These are phyloP conservation scores for Tachina lurida DNA, from an alignment of 2,888 invertebrate species.

Conservation along the genomic window DNA sequence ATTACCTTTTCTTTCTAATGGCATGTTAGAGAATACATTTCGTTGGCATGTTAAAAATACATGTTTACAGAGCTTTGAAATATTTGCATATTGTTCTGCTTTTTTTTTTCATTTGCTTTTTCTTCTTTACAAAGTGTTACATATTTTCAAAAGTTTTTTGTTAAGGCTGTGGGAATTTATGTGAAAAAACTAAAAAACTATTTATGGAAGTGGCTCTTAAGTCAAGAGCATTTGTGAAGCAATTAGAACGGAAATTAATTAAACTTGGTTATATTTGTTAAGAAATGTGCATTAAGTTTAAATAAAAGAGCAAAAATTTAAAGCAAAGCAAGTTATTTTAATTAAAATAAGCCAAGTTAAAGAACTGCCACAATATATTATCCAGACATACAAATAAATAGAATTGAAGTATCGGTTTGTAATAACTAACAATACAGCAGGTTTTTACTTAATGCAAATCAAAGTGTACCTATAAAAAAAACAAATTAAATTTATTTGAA, in stretches of 20 bases:
- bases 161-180: background rate
- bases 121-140: background rate
- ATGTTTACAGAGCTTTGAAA: conserved; percentile 7
- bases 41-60: background rate
- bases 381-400: background rate
- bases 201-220: background rate
- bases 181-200: background rate
- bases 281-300: background rate
- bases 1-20: conserved; percentile 20
- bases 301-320: background rate
- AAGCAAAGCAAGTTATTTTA: background rate
- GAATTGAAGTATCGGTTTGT: too few species aligned
- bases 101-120: background rate
- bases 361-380: too few species aligned
- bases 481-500: too few species aligned
- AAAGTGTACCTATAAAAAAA: too few species aligned
- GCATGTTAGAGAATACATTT: background rate
- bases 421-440: too few species aligned
- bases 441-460: too few species aligned
- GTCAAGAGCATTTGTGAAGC: conserved; percentile 22
- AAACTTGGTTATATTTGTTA: conserved; percentile 7
- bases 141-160: background rate
- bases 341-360: too few species aligned
- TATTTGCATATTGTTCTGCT: background rate
- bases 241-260: conserved; percentile 27